Evolutionary conservation across 30 jellyfish, hydroid and myxozoan genomes (phyloP).

Genomic region (Chironex yamaguchii): DNA sequence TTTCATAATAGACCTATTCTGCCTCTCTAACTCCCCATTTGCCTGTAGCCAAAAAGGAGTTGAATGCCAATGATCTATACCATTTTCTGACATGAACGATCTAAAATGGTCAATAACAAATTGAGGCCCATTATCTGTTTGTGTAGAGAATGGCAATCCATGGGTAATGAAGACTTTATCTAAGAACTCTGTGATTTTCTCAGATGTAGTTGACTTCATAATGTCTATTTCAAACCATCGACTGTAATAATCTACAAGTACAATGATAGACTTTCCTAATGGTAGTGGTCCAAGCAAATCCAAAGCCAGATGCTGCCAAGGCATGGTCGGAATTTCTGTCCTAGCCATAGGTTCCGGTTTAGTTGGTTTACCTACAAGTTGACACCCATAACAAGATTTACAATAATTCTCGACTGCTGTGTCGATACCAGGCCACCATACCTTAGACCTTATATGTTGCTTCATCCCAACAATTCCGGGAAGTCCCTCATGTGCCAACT

Average conservation of each 20-base stretch:
- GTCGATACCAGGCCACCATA: constrained; percentile 69
- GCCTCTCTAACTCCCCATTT: too few relatives aligned
- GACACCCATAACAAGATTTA: constrained; percentile 55
- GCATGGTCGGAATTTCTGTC: constrained; percentile 63
- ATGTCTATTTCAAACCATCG: constrained; percentile 43
- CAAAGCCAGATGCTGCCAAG: constrained; percentile 49
- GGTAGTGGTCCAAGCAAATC: constrained; percentile 65
- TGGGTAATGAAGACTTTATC: constrained; percentile 29
- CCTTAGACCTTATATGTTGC: constrained; percentile 44
- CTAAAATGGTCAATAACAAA: too few relatives aligned
- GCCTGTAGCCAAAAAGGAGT: too few relatives aligned
- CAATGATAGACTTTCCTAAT: constrained; percentile 49
- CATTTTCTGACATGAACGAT: too few relatives aligned
- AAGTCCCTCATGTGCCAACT: constrained; percentile 67
- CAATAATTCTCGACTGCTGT: constrained; percentile 49
- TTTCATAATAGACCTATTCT: too few relatives aligned
- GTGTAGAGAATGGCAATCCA: constrained; percentile 72
- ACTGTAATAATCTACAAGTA: constrained; percentile 24
- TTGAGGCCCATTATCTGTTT: too few relatives aligned
- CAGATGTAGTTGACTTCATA: constrained; percentile 59
- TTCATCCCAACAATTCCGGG: constrained; percentile 59
- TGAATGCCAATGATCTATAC: too few relatives aligned
- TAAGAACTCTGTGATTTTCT: constrained; percentile 31
- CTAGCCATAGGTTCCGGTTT: constrained; percentile 45
- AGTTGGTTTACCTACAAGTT: constrained; percentile 47